phyloP scores from a whole-genome alignment of 2,797 vertebrate species.

The Pipistrellus nathusii region DNA sequence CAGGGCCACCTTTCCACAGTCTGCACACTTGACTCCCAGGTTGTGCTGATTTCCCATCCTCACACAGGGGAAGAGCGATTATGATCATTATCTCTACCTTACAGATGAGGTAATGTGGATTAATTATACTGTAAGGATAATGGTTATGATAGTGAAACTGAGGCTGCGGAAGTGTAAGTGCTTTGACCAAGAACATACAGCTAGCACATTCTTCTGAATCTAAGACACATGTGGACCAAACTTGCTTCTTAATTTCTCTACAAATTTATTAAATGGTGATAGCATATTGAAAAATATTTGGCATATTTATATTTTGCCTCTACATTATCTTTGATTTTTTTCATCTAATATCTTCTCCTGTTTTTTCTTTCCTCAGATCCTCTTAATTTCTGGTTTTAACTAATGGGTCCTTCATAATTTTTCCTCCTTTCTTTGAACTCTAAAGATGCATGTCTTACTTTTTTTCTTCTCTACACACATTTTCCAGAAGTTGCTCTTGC shows the following conservation, averaged over 20 bases:
- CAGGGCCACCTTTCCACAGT: not conserved
- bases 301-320: not conserved
- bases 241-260: not conserved
- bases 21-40: not conserved
- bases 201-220: not conserved
- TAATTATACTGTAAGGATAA: not conserved
- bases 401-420: not conserved
- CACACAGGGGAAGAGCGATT: not conserved
- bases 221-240: not conserved
- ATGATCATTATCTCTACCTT: not conserved
- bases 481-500: not conserved
- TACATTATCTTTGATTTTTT: not conserved
- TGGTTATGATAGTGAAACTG: not conserved
- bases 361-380: not conserved
- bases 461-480: not conserved
- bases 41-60: not conserved
- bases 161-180: not conserved
- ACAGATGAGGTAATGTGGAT: not conserved
- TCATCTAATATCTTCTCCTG: not conserved
- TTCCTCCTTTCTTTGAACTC: not conserved
- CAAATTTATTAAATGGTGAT: not conserved
- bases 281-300: not conserved
- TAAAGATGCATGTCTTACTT: not conserved
- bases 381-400: not conserved
- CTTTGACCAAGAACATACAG: not conserved